Evolutionary conservation across 2,888 invertebrate genomes (phyloP).

Genomic region (Nymphalis polychloros): DNA sequence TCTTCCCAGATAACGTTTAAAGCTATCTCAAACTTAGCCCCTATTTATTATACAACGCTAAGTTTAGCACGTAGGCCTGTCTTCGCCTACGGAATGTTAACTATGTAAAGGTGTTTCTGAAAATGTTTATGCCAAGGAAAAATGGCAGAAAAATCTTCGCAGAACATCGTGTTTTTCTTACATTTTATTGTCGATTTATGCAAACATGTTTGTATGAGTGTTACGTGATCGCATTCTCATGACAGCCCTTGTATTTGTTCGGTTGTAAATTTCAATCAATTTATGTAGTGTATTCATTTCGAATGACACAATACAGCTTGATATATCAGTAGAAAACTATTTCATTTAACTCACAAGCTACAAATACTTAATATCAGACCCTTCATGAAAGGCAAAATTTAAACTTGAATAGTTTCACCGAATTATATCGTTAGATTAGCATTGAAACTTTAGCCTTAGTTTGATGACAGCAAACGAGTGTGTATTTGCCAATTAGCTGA

Average conservation of each 20-base stretch:
- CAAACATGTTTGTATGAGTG: conserved; percentile 55
- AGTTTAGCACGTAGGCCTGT: conserved; percentile 77
- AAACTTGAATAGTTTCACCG: conserved; percentile 12
- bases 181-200: conserved; percentile 69
- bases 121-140: conserved; percentile 67
- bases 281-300: conserved; percentile 6
- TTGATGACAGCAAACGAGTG: conserved; percentile 24
- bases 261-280: conserved; percentile 36
- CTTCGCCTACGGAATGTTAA: conserved; percentile 71
- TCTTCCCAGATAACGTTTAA: conserved; percentile 21
- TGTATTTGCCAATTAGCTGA: conserved; percentile 36
- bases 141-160: conserved; percentile 52
- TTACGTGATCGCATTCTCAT: conserved; percentile 49
- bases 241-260: conserved; percentile 29
- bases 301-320: not conserved
- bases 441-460: conserved; percentile 15
- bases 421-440: conserved; percentile 18
- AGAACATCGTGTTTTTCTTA: conserved; percentile 53
- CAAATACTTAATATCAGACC: not conserved
- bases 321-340: not conserved
- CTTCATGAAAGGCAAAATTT: not conserved
- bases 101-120: conserved; percentile 66
- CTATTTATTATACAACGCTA: conserved; percentile 70
- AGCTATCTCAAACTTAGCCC: conserved; percentile 44
- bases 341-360: not conserved